Conservation (phyloP, 2,797 vertebrate genomes). For the Gobio occitaniae region DNA sequence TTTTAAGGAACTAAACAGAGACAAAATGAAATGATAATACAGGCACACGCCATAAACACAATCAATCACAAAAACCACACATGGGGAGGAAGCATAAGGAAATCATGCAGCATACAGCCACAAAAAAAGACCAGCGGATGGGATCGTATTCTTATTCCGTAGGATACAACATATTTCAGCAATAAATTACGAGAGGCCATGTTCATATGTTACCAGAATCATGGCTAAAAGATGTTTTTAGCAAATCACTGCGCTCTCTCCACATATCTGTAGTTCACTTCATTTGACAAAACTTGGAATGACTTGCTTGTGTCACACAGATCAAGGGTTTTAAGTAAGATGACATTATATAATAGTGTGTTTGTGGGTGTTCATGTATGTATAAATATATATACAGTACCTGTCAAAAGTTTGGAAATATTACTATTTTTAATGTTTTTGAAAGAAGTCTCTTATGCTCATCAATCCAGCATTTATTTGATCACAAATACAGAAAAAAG, state of each 20-base stretch:
- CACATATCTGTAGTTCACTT: neutral
- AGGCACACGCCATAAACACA: conserved; percentile 69
- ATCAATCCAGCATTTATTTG: too few species aligned
- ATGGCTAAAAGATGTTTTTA: neutral
- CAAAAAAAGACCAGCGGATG: conserved; percentile 75
- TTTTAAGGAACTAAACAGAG: conserved; percentile 51
- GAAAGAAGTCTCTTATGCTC: too few species aligned
- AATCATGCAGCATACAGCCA: conserved; percentile 77
- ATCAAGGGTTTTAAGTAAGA: neutral
- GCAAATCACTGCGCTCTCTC: neutral
- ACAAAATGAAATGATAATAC: conserved; percentile 64
- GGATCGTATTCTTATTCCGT: conserved; percentile 62
- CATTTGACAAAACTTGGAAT: neutral
- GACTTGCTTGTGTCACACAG: neutral
- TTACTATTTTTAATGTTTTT: too few species aligned
- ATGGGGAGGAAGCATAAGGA: conserved; percentile 74
- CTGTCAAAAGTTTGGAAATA: too few species aligned
- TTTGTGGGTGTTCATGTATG: neutral
- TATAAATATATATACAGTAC: too few species aligned
- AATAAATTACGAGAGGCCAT: neutral
- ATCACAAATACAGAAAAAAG: too few species aligned
- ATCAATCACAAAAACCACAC: conserved; percentile 70
- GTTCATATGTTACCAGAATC: neutral
- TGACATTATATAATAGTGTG: neutral
- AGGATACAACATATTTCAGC: neutral